A percentile compares a stretch with the other conserved stretches of the same genome.
These are phyloP conservation scores for Lucifuga dentata DNA, from an alignment of 2,113 vertebrate species.

Conservation along the genomic window DNA sequence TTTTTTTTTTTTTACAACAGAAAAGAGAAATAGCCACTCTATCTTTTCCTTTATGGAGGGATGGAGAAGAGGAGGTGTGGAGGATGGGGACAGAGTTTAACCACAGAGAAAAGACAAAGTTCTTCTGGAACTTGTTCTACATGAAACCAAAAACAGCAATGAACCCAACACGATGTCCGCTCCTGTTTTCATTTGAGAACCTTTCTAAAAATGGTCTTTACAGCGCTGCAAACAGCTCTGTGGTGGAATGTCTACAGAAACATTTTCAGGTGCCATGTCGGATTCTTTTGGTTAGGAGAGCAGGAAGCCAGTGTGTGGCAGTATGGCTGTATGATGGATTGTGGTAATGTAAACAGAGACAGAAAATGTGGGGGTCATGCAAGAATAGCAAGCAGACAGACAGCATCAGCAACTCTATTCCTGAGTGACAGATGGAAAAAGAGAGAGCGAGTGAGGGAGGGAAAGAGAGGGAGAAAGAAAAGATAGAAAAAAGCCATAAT, in stretches of 20 bases:
- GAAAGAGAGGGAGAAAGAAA: background rate
- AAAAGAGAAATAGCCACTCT: too few relatives aligned
- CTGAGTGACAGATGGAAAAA: slow-evolving; percentile 46
- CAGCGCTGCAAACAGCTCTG: slow-evolving; percentile 15
- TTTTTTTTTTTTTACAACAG: too few relatives aligned
- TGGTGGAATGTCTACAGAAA: slow-evolving; percentile 15
- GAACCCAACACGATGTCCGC: too few relatives aligned
- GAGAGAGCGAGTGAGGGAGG: slow-evolving; percentile 5
- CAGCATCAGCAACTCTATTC: slow-evolving; percentile 40
- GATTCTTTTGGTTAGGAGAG: background rate
- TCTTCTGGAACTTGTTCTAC: too few relatives aligned
- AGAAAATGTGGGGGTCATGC: slow-evolving; percentile 21
- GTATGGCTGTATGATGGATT: slow-evolving; percentile 9
- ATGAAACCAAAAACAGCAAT: too few relatives aligned
- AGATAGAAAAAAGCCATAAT: too few relatives aligned
- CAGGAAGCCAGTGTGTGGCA: background rate
- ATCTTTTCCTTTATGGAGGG: too few relatives aligned
- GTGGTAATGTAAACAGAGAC: slow-evolving; percentile 37
- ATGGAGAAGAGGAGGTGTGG: too few relatives aligned
- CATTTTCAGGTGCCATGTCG: slow-evolving; percentile 6
- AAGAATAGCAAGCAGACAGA: slow-evolving; percentile 47
- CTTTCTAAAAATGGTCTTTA: slow-evolving; percentile 14
- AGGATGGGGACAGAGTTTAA: too few relatives aligned
- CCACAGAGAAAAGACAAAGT: too few relatives aligned
- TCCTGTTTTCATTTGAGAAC: too few relatives aligned